Conservation (phyloP, 2,888 invertebrate species). For the Cacoxenus indagator region DNA sequence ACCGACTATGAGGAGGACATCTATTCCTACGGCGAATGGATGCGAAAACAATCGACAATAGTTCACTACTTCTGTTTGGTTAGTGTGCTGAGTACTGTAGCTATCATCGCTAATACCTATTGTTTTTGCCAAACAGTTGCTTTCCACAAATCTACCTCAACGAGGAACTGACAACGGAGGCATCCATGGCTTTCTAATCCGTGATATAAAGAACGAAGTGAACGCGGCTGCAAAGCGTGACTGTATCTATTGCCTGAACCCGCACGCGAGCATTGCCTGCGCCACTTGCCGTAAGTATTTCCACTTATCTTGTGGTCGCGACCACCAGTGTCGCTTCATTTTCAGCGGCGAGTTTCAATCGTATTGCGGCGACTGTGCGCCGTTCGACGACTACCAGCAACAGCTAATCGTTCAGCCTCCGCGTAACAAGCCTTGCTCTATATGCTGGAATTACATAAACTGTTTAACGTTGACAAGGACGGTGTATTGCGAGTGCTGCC, state of each 20-base stretch:
- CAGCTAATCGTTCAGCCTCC: constrained; percentile 32
- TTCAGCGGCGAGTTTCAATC: constrained; percentile 56
- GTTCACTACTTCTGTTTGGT: constrained; percentile 67
- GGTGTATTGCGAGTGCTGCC: constrained; percentile 58
- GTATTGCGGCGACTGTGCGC: constrained; percentile 56
- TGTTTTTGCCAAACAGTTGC: constrained; percentile 72
- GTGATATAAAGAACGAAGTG: constrained; percentile 80
- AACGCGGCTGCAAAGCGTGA: constrained; percentile 66
- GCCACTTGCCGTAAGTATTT: constrained; percentile 52
- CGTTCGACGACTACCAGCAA: constrained; percentile 40
- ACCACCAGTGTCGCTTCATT: constrained; percentile 46
- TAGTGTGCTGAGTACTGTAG: constrained; percentile 20
- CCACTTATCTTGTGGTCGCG: constrained; percentile 55
- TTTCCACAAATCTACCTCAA: constrained; percentile 80
- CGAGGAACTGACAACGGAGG: constrained; percentile 79
- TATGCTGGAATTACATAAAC: constrained; percentile 48
- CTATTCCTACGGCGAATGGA: constrained; percentile 60
- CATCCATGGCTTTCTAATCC: constrained; percentile 80
- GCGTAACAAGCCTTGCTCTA: constrained; percentile 44
- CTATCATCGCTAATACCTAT: constrained; percentile 41
- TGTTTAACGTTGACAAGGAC: constrained; percentile 24
- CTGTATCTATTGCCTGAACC: constrained; percentile 53
- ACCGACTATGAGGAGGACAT: constrained; percentile 34
- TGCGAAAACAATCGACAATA: constrained; percentile 45
- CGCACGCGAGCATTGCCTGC: constrained; percentile 56